Conservation (phyloP, 1,140 invertebrate genomes). For the Lepidurus packardi region DNA sequence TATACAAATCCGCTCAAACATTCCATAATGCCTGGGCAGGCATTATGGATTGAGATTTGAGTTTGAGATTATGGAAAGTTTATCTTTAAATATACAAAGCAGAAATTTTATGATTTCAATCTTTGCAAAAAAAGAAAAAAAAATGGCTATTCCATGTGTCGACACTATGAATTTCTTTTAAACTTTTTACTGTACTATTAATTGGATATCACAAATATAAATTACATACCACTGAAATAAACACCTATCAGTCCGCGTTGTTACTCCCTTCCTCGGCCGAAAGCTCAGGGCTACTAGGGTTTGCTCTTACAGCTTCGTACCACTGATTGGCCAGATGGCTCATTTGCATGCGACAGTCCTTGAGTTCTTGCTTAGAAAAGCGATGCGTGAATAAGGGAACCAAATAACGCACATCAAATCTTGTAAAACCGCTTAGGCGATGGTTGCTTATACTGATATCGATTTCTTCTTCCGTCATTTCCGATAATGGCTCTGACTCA, state of each 20-base stretch:
- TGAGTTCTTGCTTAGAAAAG: slow-evolving; percentile 66
- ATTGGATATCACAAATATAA: background rate
- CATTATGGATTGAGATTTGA: no score
- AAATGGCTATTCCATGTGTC: no score
- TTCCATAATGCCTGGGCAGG: no score
- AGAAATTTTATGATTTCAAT: no score
- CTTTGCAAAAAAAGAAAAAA: no score
- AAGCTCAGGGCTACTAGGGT: slow-evolving; percentile 47
- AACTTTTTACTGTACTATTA: no score
- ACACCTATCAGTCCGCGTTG: background rate
- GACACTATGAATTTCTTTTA: no score
- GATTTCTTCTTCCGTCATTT: slow-evolving; percentile 90
- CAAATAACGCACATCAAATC: slow-evolving; percentile 86
- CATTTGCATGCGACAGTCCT: slow-evolving; percentile 93
- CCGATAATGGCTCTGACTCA: slow-evolving; percentile 91
- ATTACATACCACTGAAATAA: background rate
- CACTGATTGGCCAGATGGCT: slow-evolving; percentile 91
- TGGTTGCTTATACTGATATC: slow-evolving; percentile 63
- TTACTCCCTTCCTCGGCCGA: background rate
- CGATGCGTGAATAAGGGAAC: slow-evolving; percentile 91
- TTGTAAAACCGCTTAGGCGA: slow-evolving; percentile 75
- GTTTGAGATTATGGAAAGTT: no score
- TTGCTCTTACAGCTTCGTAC: slow-evolving; percentile 88
- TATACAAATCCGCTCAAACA: no score
- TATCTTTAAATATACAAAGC: no score